Conservation (phyloP, 2,113 vertebrate species). For the Cyprinodon tularosa region DNA sequence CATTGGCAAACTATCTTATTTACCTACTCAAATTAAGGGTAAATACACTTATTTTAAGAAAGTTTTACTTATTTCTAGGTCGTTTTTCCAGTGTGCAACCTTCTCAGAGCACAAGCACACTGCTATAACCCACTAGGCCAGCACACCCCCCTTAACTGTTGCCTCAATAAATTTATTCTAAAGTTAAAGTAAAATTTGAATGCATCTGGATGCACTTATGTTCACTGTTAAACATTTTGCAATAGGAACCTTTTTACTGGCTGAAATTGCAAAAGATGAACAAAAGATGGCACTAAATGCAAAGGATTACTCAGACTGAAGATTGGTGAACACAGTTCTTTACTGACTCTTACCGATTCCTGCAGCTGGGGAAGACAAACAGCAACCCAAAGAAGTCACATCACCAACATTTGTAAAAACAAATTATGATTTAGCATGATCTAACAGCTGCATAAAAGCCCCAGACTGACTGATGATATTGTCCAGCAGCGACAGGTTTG, state of each 20-base stretch:
- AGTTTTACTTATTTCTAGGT: too few relatives aligned
- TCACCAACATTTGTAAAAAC: slow-evolving; percentile 4
- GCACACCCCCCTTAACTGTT: too few relatives aligned
- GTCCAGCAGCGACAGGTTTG: slow-evolving; percentile 7
- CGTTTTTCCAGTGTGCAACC: too few relatives aligned
- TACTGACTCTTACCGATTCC: neutral
- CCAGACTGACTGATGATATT: slow-evolving; percentile 15
- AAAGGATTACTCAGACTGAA: slow-evolving; percentile 24
- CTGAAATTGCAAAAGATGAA: slow-evolving; percentile 1
- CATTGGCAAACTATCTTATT: too few relatives aligned
- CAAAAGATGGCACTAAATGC: slow-evolving; percentile 55
- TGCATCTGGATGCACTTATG: neutral
- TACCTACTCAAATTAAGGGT: too few relatives aligned
- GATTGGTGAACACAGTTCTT: neutral
- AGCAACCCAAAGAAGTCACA: neutral
- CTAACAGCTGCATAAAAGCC: slow-evolving; percentile 4
- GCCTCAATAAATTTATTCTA: too few relatives aligned
- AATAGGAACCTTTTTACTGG: neutral
- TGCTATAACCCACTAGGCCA: too few relatives aligned
- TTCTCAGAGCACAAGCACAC: too few relatives aligned
- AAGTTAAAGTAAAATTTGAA: too few relatives aligned
- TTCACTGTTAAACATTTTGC: neutral
- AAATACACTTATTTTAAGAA: too few relatives aligned
- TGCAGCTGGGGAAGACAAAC: slow-evolving; percentile 6
- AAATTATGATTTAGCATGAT: neutral